A percentile compares a stretch with the other conserved stretches of the same genome.
Evolutionary conservation across 2,797 vertebrate genomes (phyloP).

Genomic region (Linurgus olivaceus): DNA sequence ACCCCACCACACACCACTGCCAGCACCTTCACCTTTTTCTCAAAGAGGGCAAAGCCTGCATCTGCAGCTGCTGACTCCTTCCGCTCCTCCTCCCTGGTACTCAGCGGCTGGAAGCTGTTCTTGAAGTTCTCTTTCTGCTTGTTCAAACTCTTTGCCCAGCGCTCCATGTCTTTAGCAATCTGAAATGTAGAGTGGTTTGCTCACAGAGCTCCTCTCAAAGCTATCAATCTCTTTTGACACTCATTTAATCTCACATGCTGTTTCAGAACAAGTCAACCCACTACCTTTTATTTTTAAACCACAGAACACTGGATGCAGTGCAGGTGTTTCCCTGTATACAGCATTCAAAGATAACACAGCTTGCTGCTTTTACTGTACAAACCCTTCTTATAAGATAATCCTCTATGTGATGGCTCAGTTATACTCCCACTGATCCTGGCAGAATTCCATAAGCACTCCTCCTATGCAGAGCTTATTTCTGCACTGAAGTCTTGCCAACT

Average conservation of each 20-base stretch:
- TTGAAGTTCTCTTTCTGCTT: constrained; percentile 98
- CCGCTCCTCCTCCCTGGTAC: constrained; percentile 88
- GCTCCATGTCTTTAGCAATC: constrained; percentile 99
- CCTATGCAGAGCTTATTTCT: constrained; percentile 40
- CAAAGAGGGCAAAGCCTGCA: constrained; percentile 93
- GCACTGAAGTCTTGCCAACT: constrained; percentile 2
- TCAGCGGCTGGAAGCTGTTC: constrained; percentile 93
- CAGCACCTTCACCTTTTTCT: constrained; percentile 88
- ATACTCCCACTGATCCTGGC: constrained; percentile 48
- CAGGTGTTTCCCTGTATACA: constrained; percentile 18
- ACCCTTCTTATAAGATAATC: constrained; percentile 22
- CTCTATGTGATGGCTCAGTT: constrained; percentile 3
- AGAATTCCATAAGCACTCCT: not conserved
- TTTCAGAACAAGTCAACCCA: constrained; percentile 15
- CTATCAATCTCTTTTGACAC: not conserved
- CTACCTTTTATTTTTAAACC: constrained; percentile 39
- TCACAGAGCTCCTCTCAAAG: not conserved
- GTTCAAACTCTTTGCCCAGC: constrained; percentile 98
- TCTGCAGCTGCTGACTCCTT: constrained; percentile 95
- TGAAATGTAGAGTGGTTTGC: constrained; percentile 57
- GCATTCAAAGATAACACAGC: not conserved
- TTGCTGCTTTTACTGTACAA: not conserved
- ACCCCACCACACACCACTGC: rapidly evolving
- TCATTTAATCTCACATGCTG: not conserved
- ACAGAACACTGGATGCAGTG: not conserved